A percentile compares a stretch with the other conserved stretches of the same genome.
phyloP scores from a whole-genome alignment of 2,113 vertebrate species.

The Acanthochromis polyacanthus region DNA sequence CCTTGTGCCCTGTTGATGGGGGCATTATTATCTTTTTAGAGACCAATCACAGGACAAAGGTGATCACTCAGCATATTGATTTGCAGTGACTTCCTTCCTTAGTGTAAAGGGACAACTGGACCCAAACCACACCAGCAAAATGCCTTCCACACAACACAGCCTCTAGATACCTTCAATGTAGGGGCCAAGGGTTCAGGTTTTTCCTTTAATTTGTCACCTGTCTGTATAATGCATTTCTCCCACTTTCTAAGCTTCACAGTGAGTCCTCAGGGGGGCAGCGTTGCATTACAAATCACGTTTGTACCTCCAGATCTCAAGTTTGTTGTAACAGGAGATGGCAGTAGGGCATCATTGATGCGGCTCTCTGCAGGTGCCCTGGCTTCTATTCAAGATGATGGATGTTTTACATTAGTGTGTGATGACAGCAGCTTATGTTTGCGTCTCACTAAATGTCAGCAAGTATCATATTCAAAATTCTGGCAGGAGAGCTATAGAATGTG shows the following conservation, averaged over 20 bases:
- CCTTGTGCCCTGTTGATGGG: no score
- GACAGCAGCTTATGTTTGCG: slow-evolving; percentile 79
- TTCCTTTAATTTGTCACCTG: no score
- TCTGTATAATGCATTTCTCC: background rate
- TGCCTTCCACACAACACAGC: no score
- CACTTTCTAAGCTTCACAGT: background rate
- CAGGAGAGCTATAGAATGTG: slow-evolving; percentile 49
- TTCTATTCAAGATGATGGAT: slow-evolving; percentile 72
- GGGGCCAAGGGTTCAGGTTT: no score
- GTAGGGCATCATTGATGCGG: slow-evolving; percentile 40
- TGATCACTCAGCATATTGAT: no score
- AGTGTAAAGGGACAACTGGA: no score
- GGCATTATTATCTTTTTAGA: no score
- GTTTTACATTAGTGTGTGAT: slow-evolving; percentile 73
- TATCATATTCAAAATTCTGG: slow-evolving; percentile 73
- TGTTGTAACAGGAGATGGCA: slow-evolving; percentile 68
- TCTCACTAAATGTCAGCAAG: slow-evolving; percentile 76
- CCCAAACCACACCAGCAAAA: no score
- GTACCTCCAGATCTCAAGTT: background rate
- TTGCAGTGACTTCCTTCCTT: no score
- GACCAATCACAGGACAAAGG: no score
- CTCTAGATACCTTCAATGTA: no score
- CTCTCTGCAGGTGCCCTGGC: slow-evolving; percentile 64
- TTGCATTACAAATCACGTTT: slow-evolving; percentile 47
- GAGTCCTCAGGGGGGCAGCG: slow-evolving; percentile 67